A percentile compares a stretch with the other conserved stretches of the same genome.
phyloP scores from a whole-genome alignment of 2,888 invertebrate genomes.

The Acrobasis consociella region DNA sequence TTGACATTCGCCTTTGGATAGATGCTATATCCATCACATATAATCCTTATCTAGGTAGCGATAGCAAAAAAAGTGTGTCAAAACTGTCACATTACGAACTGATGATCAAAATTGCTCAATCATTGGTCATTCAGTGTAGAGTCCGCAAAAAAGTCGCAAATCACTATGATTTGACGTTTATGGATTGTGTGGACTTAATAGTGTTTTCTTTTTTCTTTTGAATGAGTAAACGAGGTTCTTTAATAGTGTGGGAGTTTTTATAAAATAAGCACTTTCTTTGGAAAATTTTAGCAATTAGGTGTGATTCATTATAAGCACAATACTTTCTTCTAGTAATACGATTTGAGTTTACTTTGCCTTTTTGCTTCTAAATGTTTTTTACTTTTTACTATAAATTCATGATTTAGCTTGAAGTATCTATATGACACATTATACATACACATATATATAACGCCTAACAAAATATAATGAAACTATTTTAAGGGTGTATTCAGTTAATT shows the following conservation, averaged over 20 bases:
- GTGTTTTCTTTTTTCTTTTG: not conserved
- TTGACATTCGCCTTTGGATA: not conserved
- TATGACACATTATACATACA: no score
- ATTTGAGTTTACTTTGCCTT: no score
- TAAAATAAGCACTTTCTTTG: not conserved
- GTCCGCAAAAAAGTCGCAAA: conserved; percentile 15
- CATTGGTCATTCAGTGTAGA: conserved; percentile 8
- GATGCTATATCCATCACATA: not conserved
- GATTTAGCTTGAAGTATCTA: no score
- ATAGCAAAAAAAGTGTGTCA: conserved; percentile 13
- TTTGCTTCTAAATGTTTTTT: no score
- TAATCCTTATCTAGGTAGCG: conserved; percentile 10
- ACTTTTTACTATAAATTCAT: no score
- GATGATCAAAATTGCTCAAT: conserved; percentile 18
- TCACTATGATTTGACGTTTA: conserved; percentile 7
- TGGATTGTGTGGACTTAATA: not conserved
- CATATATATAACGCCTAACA: no score
- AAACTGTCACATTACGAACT: not conserved
- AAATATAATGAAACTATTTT: no score
- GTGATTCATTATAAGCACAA: not conserved
- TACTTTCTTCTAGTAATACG: no score
- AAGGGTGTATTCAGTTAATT: no score
- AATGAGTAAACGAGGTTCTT: not conserved
- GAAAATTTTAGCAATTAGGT: not conserved
- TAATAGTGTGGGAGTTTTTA: not conserved